Percentiles rank a stretch among this genome's conserved stretches.
Conservation (phyloP, 2,113 vertebrate genomes). For the Clinocottus analis region DNA sequence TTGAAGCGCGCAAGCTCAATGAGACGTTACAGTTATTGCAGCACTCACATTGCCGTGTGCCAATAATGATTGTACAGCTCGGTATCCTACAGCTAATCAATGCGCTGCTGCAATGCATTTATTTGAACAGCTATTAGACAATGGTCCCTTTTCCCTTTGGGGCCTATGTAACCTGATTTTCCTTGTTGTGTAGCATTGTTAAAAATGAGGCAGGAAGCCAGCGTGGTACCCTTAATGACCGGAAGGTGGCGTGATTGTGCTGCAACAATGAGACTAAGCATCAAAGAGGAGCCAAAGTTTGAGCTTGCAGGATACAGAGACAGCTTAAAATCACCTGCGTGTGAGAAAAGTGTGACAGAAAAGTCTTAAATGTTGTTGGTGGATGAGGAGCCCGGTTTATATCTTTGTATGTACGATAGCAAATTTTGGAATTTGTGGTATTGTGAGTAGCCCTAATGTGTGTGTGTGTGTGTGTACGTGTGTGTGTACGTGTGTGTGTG, state of each 20-base stretch:
- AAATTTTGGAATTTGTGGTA: not conserved
- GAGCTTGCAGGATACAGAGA: not conserved
- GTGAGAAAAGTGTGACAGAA: not conserved
- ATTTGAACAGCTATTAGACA: conserved; percentile 52
- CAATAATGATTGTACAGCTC: conserved; percentile 55
- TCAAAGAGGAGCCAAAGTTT: not conserved
- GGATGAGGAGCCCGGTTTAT: conserved; percentile 12
- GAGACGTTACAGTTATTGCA: conserved; percentile 25
- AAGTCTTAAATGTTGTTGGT: not conserved
- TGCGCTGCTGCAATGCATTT: conserved; percentile 32
- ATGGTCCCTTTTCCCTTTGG: conserved; percentile 55
- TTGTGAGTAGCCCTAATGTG: conserved; percentile 16
- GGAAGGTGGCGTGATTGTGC: conserved; percentile 55
- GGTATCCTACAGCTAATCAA: conserved; percentile 34
- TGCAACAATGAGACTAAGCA: conserved; percentile 17
- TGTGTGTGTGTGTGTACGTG: conserved; percentile 24
- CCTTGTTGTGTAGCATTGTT: conserved; percentile 24
- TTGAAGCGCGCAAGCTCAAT: conserved; percentile 26
- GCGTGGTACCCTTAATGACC: conserved; percentile 27
- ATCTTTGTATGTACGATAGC: not conserved
- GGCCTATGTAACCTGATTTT: conserved; percentile 52
- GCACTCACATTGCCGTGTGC: conserved; percentile 22
- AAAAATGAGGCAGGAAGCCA: conserved; percentile 4
- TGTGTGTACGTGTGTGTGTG: conserved; percentile 20
- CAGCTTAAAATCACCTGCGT: not conserved